Evolutionary conservation across 2,888 invertebrate genomes (phyloP), one percentile per base, ranked within the genome.

Genomic region (Drosophila histrio): DNA sequence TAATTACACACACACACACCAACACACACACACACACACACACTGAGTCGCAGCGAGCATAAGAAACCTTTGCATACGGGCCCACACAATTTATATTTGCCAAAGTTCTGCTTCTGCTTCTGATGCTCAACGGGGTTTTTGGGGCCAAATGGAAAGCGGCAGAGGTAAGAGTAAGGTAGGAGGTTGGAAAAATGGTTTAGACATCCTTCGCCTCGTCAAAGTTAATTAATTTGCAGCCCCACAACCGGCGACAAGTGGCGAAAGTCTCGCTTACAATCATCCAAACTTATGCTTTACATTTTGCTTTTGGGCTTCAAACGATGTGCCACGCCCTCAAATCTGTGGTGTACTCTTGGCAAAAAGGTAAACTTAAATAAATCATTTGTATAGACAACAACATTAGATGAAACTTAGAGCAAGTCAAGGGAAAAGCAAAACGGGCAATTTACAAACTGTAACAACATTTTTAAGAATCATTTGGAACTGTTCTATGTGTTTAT

Each of bases 1-100:
- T 84, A 84, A 84, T 88, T 84, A 84, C 75, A 88, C 86, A 79
- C 82, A 78, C 69, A 76, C 64, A 84, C 79, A 72, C 68, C n/a
- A n/a, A 47, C 66, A 53, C 52, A 39, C 15, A 61, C 49, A 39
- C 50, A 32, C 13, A 56, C 22, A 44, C 21, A 57, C 2, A 50
- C n/a, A 61, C 13, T 47, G 17, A 17, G 15, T 5, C 17, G 9
- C 15, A 7, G 9, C 11, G 8, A 47, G 13, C 56, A 44, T 52
- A 64, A 56, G 77, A 67, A 81, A 67, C 75, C 77, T 83, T 81
- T 81, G 87, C 81, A 81, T 81, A 84, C 74, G 74, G 72, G 77
- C 61, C 61, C 66, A 61, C 69, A 75, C 88, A 84, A 84, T 84
- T 84, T 88, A 84, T 84, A 84, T 86, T 88, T 88, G 88, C 83